Evolutionary conservation across 2,888 invertebrate species (phyloP).

Genomic region (Acanthosepion esculentum): DNA sequence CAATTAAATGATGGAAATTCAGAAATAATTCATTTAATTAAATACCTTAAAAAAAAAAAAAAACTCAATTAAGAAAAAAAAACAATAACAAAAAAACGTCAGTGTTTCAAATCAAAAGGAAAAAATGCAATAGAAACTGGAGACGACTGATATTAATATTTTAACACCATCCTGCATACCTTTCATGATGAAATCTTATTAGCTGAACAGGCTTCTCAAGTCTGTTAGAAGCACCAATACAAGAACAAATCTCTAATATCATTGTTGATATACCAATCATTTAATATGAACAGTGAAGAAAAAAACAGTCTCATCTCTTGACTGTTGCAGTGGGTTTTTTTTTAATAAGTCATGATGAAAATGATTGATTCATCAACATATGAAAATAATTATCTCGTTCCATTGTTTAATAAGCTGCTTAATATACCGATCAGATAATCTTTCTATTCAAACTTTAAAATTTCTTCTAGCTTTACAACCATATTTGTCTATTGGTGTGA

Average conservation of each 20-base stretch:
- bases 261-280: background rate
- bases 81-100: background rate
- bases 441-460: background rate
- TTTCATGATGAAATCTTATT: slow-evolving; percentile 16
- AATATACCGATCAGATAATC: background rate
- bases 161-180: background rate
- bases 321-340: no score
- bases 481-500: no score
- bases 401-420: slow-evolving; percentile 20
- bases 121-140: background rate
- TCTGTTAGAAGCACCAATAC: background rate
- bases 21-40: background rate
- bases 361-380: background rate
- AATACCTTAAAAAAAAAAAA: background rate
- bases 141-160: background rate
- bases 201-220: background rate
- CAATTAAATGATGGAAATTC: no score
- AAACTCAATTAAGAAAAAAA: no score
- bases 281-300: background rate
- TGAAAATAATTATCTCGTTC: background rate
- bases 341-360: background rate
- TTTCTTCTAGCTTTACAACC: no score
- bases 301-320: background rate
- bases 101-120: no score
- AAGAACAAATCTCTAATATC: slow-evolving; percentile 39